Base-by-base conservation (phyloP, 2,888 invertebrate species). In the Diabrotica balteata region DNA sequence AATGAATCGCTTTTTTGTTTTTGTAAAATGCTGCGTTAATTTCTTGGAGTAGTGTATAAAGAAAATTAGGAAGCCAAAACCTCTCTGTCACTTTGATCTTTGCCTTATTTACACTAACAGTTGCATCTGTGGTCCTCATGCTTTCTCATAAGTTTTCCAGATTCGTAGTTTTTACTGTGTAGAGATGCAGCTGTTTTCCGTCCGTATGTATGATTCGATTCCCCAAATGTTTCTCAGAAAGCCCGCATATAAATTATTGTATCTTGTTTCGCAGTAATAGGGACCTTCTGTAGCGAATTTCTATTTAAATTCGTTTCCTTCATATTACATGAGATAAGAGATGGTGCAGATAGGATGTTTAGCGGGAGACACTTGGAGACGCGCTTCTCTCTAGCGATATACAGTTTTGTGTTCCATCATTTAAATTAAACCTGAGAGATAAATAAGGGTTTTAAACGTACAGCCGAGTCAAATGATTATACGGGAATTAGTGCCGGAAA, bases 291-390 rank as follows among this genome's bases (percentile, higher is more conserved):
- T 62, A 61, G 66, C 63, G 67, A 61, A 59, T 52, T 67, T 49
- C 67, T 64, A 67, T 71, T 72, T 71, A 71, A 72, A 72, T 71
- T 70, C 70, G 67, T 69, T 66, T 67, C 67, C 67, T 72, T 68
- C 69, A 69, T 68, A 70, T 60, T 65, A 66, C 60, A 66, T 52
- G 58, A 71, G 72, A 72, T 72, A 72, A 70, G 72, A 72, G 68
- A 72, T 70, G 70, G 55, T 66, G 69, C 67, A 72, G 72, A 72
- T 72, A 57, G 55, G 55, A 57, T 57, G 45, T 57, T 44, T 44
- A 17, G 44, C 55, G 43, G 55, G 11, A 57, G 44, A 57, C 55
- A 44, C 55, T 57, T 45, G 42, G 55, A 44, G 10, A 44, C 55
- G 55, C 55, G 11, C 9, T 53, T 32, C 49, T 10, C 42, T 53